Percentiles rank a stretch among this genome's conserved stretches.
Evolutionary conservation across 2,797 vertebrate species (phyloP).

Genomic region (Oryzias sinensis): DNA sequence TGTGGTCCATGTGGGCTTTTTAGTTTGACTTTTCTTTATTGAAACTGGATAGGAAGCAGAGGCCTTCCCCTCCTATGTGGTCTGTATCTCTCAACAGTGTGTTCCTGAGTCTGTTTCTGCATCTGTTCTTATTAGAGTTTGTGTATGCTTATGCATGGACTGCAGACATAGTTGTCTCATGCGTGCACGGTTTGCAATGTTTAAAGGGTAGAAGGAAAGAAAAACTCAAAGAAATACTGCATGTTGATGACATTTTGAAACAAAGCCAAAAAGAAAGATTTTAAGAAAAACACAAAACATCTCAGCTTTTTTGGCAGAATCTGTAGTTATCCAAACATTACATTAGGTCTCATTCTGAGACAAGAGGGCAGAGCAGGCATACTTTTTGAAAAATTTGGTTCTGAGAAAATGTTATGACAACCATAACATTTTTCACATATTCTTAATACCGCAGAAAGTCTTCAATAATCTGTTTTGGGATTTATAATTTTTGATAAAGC

Average conservation of each 20-base stretch:
- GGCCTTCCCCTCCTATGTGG: slow-evolving; percentile 54
- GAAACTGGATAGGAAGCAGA: slow-evolving; percentile 46
- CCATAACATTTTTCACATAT: slow-evolving; percentile 45
- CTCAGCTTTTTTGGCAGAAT: slow-evolving; percentile 26
- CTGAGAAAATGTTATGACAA: slow-evolving; percentile 64
- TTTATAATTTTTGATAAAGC: slow-evolving; percentile 36
- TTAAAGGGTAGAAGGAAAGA: not conserved
- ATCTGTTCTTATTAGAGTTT: slow-evolving; percentile 13
- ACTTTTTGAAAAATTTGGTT: slow-evolving; percentile 41
- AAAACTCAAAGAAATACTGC: slow-evolving; percentile 5
- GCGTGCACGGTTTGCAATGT: not conserved
- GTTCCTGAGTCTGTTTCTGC: slow-evolving; percentile 9
- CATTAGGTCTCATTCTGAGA: slow-evolving; percentile 32
- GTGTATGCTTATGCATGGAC: slow-evolving; percentile 4
- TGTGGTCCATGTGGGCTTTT: slow-evolving; percentile 22
- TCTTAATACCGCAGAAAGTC: slow-evolving; percentile 43
- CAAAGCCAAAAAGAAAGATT: slow-evolving; percentile 12
- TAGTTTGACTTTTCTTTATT: slow-evolving; percentile 37
- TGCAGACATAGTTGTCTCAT: slow-evolving; percentile 3
- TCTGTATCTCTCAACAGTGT: slow-evolving; percentile 51
- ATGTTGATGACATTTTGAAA: slow-evolving; percentile 22
- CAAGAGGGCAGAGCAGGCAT: slow-evolving; percentile 39
- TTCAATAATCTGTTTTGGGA: slow-evolving; percentile 33
- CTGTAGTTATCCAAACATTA: slow-evolving; percentile 50
- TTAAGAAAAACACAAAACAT: slow-evolving; percentile 5